Conservation (phyloP, 2,888 invertebrate species). For the Cerastis leucographa region DNA sequence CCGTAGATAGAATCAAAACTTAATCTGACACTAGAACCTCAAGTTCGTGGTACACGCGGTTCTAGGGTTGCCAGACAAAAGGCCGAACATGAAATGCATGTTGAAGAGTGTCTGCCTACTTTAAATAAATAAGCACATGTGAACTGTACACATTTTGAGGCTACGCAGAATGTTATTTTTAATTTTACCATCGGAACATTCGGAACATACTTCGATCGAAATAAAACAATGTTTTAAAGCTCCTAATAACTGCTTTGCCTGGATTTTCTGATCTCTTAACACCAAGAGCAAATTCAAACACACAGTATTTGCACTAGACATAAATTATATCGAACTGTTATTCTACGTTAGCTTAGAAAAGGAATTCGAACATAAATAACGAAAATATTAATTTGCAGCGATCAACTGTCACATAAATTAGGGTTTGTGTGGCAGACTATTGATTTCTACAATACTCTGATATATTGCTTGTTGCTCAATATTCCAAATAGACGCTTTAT, state of each 20-base stretch:
- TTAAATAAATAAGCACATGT: conserved; percentile 10
- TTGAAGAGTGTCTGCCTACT: conserved; percentile 1
- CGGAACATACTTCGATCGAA: not conserved
- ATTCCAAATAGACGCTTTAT: conserved; percentile 45
- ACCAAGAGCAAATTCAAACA: conserved; percentile 37
- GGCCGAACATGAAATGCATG: conserved; percentile 36
- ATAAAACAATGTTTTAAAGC: not conserved
- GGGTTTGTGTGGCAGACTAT: conserved; percentile 45
- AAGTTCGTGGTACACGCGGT: conserved; percentile 11
- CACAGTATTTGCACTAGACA: conserved; percentile 36
- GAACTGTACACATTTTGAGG: conserved; percentile 1
- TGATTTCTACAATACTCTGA: conserved; percentile 49
- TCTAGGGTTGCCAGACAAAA: conserved; percentile 12
- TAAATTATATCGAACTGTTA: conserved; percentile 50
- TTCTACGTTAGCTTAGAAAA: conserved; percentile 43
- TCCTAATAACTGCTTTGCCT: conserved; percentile 1
- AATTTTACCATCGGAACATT: not conserved
- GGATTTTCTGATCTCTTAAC: conserved; percentile 39
- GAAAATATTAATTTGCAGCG: conserved; percentile 59
- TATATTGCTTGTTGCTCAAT: conserved; percentile 41
- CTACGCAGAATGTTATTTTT: not conserved
- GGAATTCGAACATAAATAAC: conserved; percentile 51
- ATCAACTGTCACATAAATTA: conserved; percentile 62
- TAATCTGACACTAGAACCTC: conserved; percentile 29
- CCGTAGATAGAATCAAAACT: conserved; percentile 51